Base-by-base conservation (phyloP, 2,797 vertebrate species). In the Merluccius polli region DNA sequence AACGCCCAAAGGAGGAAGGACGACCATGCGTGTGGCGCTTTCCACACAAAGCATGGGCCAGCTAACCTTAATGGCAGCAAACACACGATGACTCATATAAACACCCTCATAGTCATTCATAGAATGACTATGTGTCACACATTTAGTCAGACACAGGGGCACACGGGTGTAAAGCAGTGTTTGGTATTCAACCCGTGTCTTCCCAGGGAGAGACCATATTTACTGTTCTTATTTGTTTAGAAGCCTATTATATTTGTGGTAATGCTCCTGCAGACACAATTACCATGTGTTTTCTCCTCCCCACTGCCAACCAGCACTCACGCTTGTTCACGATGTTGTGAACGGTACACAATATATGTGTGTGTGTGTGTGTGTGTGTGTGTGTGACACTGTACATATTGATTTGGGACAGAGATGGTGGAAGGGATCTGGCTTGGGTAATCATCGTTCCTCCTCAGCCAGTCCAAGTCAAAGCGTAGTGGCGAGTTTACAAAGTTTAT, bases 151-250 rank as follows among this genome's bases (percentile, higher is more conserved):
- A 18, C 13, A 27, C 69, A 21, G n/a, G 32, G 77, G 2, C 3
- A 38, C 52, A 27, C 21, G 67, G 71, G 30, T 30, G 33, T 21
- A 27, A 27, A 38, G 32, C 33, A n/a, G 24, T 72, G 33, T 69
- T 78, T 36, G 73, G 41, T 71, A 82, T 78, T 67, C 63, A 27
- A 35, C 10, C 32, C n/a, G 65, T 33, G 73, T 73, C 65, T 73
- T 78, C 74, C 70, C 24, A 75, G 24, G 11, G n/a, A 73, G 38
- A 71, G 13, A n/a, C 11, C 75, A 30, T 70, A 71, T 81, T 77
- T 78, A 59, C 31, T 75, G 44, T 72, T 18, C 52, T 75, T 74
- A 67, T 74, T 71, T 79, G 31, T 82, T 81, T 77, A 16, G 71
- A 35, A 76, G 68, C 32, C 18, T 35, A 38, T 75, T 24, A 44